Evolutionary conservation across 2,888 invertebrate species (phyloP).

Genomic region (Hypomecis punctinalis): DNA sequence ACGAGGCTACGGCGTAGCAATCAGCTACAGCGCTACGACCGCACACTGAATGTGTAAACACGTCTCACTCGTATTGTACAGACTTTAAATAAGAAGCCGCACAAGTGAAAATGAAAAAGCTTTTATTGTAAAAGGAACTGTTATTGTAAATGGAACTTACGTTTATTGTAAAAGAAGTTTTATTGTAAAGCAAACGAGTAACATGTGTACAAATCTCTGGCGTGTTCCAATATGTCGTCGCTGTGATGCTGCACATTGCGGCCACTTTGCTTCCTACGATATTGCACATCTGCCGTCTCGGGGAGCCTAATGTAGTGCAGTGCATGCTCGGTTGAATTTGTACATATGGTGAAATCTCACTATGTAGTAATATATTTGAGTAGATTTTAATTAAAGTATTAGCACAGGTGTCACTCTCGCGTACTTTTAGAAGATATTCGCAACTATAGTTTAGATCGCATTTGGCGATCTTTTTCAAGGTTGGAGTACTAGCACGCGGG

Average conservation of each 20-base stretch:
- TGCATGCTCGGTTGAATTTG: neutral
- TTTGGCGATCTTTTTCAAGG: too few relatives aligned
- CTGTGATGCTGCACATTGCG: constrained; percentile 10
- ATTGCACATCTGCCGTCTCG: constrained; percentile 13
- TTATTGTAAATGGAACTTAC: too few relatives aligned
- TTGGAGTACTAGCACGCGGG: too few relatives aligned
- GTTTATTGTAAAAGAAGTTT: too few relatives aligned
- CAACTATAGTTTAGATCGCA: too few relatives aligned
- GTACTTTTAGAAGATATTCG: too few relatives aligned
- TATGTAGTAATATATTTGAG: neutral
- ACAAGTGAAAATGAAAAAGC: too few relatives aligned
- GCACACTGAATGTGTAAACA: constrained; percentile 8
- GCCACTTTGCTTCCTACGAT: neutral
- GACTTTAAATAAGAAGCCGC: too few relatives aligned
- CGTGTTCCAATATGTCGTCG: constrained; percentile 1
- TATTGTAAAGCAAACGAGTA: neutral
- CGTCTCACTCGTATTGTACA: neutral
- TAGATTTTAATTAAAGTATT: too few relatives aligned
- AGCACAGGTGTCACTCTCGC: too few relatives aligned
- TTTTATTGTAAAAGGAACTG: too few relatives aligned
- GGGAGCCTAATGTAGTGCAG: constrained; percentile 4
- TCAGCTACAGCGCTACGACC: constrained; percentile 25
- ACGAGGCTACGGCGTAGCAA: constrained; percentile 29
- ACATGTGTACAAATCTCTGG: neutral
- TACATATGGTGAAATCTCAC: neutral